Base-by-base conservation (phyloP, 2,888 invertebrate genomes). In the Palloptera scutellata region DNA sequence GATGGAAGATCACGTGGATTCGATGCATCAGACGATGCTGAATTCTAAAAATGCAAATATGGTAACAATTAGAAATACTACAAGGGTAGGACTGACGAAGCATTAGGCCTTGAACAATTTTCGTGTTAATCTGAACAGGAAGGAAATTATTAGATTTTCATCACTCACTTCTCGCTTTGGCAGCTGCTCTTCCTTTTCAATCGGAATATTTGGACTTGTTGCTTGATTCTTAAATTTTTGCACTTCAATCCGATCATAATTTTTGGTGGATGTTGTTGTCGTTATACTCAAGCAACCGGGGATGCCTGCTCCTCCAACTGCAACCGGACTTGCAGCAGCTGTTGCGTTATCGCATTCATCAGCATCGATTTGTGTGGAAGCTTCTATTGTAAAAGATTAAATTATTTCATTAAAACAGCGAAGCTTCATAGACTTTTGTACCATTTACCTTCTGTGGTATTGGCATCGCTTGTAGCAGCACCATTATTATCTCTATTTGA, bases 141-240 rank as follows among this genome's bases (percentile, higher is more conserved):
- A 42, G 42, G 41, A 20, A 12, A 15, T 12, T 12, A 52, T 6
- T 51, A 6, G 51, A 54, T 12, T n/a, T n/a, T 41, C 15, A 51
- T 41, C 10, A 30, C 54, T 19, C 63, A 72, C 72, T 64, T 73
- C 74, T 40, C 59, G 68, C 62, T 71, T 74, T 17, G 67, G 41
- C n/a, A 72, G 55, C 30, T 30, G 30, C n/a, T 79, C 78, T 20
- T 78, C 79, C 53, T 78, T 77, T 40, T 73, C 75, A 41, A 60
- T 73, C 15, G 85, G 85, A 75, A 85, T 84, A 69, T 85, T 85
- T 66, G 85, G 85, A 79, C 85, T 85, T 69, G 85, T 85, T 65
- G 85, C 85, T 77, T 85, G 85, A 72, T 84, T 82, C 73, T 85
- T 85, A 64, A 83, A 83, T 74, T 82, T 85, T 68, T 84, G 85